A percentile compares a stretch with the other conserved stretches of the same genome.
These are phyloP conservation scores for Meliscaeva auricollis DNA, from an alignment of 2,888 invertebrate genomes.

Conservation along the genomic window DNA sequence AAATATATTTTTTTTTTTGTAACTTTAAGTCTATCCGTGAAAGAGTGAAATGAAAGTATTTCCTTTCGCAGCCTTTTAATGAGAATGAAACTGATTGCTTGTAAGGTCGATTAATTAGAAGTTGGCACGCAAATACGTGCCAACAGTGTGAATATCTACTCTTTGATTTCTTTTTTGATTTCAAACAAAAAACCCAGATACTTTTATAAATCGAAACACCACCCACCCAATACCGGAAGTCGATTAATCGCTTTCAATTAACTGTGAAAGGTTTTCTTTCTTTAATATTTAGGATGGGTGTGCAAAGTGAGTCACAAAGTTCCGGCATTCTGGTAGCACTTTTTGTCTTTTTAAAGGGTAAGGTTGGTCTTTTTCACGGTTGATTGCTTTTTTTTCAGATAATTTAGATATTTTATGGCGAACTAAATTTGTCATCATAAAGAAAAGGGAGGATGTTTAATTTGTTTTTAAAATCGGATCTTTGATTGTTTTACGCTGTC, in stretches of 20 bases:
- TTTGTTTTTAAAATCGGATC: too few relatives aligned
- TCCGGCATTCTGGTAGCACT: conserved; percentile 65
- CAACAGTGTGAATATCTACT: conserved; percentile 46
- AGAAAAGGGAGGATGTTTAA: too few relatives aligned
- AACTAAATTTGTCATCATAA: not conserved
- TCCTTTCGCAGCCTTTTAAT: conserved; percentile 62
- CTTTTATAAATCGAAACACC: conserved; percentile 11
- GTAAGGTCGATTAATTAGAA: conserved; percentile 72
- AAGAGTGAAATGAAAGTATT: conserved; percentile 48
- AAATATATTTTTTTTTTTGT: too few relatives aligned
- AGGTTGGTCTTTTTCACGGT: conserved; percentile 34
- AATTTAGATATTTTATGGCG: not conserved
- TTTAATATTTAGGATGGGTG: conserved; percentile 44
- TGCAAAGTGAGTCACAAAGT: conserved; percentile 59
- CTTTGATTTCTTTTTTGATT: conserved; percentile 65
- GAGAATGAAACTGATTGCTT: conserved; percentile 68
- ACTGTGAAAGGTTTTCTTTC: conserved; percentile 62
- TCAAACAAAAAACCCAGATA: conserved; percentile 5
- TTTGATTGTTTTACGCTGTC: too few relatives aligned
- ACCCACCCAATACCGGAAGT: conserved; percentile 48
- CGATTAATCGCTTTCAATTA: conserved; percentile 70
- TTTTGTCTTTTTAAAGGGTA: conserved; percentile 22
- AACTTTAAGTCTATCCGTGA: not conserved
- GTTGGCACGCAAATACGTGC: conserved; percentile 70
- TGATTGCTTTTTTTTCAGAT: not conserved